Conservation (phyloP, 2,888 invertebrate genomes). For the Phlogophora meticulosa region DNA sequence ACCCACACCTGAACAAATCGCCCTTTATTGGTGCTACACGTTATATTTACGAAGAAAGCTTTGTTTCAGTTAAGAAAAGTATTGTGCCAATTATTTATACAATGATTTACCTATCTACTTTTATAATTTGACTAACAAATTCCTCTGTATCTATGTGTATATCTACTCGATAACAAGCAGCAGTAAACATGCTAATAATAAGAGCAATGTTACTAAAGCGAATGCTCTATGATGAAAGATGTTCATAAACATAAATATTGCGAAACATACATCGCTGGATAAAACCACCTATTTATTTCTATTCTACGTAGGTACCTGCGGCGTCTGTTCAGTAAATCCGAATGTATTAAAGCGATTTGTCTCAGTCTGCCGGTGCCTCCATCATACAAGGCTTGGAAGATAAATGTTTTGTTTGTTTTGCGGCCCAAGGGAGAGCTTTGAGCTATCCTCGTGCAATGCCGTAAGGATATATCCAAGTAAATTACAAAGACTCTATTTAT, state of each 20-base stretch:
- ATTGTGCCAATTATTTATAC: not conserved
- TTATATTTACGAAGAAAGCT: slow-evolving; percentile 56
- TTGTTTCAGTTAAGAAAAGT: slow-evolving; percentile 40
- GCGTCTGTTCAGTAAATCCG: slow-evolving; percentile 64
- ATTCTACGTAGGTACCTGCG: slow-evolving; percentile 68
- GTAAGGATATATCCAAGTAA: slow-evolving; percentile 53
- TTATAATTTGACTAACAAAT: not conserved
- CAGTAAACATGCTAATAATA: slow-evolving; percentile 27
- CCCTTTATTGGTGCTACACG: slow-evolving; percentile 66
- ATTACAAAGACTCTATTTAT: slow-evolving; percentile 43
- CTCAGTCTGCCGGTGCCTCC: slow-evolving; percentile 75
- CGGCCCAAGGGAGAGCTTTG: slow-evolving; percentile 65
- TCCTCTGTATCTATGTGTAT: not conserved
- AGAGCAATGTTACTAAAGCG: slow-evolving; percentile 7
- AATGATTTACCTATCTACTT: slow-evolving; percentile 10
- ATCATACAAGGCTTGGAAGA: slow-evolving; percentile 64
- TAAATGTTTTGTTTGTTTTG: slow-evolving; percentile 75
- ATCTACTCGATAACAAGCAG: not conserved
- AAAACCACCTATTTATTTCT: slow-evolving; percentile 64
- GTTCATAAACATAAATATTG: slow-evolving; percentile 42
- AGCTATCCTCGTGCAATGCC: slow-evolving; percentile 53
- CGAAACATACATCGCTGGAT: slow-evolving; percentile 41
- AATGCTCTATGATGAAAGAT: slow-evolving; percentile 25
- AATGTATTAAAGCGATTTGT: slow-evolving; percentile 79
- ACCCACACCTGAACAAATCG: slow-evolving; percentile 75